Evolutionary conservation across 2,888 invertebrate genomes (phyloP).

Genomic region (Cryptocheilus praepositus): DNA sequence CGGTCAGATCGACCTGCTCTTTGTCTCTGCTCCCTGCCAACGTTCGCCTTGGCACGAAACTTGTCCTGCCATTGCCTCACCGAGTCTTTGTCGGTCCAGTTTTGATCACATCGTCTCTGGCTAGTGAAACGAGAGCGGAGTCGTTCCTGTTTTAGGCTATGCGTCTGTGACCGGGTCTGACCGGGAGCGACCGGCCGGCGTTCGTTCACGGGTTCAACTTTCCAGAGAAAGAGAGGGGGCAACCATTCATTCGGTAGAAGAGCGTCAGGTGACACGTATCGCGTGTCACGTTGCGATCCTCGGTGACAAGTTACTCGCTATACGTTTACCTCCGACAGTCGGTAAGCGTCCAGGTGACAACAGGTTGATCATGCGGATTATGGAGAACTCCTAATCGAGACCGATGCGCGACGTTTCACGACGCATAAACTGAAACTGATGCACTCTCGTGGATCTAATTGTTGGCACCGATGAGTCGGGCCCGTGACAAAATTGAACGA

Average conservation of each 20-base stretch:
- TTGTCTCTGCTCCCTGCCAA: not conserved
- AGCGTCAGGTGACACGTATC: conserved; percentile 47
- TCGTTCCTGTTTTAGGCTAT: no score
- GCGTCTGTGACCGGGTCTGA: no score
- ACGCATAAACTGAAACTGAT: not conserved
- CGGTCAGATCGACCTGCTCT: not conserved
- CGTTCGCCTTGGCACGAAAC: not conserved
- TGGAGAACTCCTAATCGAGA: no score
- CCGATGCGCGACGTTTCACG: no score
- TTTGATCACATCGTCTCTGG: not conserved
- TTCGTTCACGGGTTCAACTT: not conserved
- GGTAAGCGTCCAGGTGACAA: no score
- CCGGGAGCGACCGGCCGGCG: not conserved
- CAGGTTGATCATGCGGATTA: no score
- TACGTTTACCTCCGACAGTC: no score
- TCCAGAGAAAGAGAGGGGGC: not conserved
- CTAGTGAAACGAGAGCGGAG: no score
- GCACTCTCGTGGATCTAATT: no score
- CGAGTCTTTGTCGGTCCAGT: not conserved
- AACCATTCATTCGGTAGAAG: not conserved
- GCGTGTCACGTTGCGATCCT: conserved; percentile 27
- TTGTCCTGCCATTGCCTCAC: not conserved
- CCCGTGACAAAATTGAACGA: no score
- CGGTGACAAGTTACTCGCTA: not conserved
- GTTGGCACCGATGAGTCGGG: no score